phyloP scores from a whole-genome alignment of 2,888 invertebrate genomes.

The Perizoma flavofasciatum region DNA sequence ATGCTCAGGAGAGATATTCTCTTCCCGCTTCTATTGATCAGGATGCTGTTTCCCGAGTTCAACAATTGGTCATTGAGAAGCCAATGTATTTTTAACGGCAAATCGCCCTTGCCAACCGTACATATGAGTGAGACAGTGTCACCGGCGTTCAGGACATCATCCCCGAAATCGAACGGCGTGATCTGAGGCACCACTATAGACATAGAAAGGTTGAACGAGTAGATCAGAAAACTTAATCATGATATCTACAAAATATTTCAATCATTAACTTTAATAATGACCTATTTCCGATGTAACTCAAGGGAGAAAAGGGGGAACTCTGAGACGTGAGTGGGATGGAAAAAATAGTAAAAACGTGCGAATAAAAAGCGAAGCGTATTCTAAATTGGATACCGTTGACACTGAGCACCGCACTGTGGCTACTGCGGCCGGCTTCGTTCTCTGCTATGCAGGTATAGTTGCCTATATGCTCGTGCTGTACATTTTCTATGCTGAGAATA shows the following conservation, averaged over 20 bases:
- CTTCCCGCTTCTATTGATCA: conserved; percentile 49
- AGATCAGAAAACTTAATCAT: not conserved
- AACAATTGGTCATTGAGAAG: conserved; percentile 84
- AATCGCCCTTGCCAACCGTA: conserved; percentile 88
- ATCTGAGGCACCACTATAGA: conserved; percentile 83
- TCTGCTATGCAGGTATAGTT: conserved; percentile 86
- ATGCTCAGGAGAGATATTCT: conserved; percentile 80
- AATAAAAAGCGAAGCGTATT: conserved; percentile 50
- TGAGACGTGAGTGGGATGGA: conserved; percentile 28
- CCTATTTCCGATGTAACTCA: not conserved
- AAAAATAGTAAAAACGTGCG: conserved; percentile 38
- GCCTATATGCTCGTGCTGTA: conserved; percentile 84
- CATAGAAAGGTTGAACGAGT: conserved; percentile 15
- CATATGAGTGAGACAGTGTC: conserved; percentile 88
- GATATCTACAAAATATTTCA: not conserved
- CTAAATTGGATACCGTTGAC: conserved; percentile 85
- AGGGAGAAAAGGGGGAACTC: conserved; percentile 5
- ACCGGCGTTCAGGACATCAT: conserved; percentile 87
- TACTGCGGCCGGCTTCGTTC: conserved; percentile 86
- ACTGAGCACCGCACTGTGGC: conserved; percentile 86
- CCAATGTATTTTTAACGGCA: conserved; percentile 88
- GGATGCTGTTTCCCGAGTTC: conserved; percentile 52
- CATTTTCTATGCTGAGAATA: conserved; percentile 86
- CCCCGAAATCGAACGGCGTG: conserved; percentile 88
- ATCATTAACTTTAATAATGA: not conserved